Evolutionary conservation across 2,888 invertebrate species (phyloP), one percentile per base, ranked within the genome.

Genomic region (Lordiphosa fenestrarum): DNA sequence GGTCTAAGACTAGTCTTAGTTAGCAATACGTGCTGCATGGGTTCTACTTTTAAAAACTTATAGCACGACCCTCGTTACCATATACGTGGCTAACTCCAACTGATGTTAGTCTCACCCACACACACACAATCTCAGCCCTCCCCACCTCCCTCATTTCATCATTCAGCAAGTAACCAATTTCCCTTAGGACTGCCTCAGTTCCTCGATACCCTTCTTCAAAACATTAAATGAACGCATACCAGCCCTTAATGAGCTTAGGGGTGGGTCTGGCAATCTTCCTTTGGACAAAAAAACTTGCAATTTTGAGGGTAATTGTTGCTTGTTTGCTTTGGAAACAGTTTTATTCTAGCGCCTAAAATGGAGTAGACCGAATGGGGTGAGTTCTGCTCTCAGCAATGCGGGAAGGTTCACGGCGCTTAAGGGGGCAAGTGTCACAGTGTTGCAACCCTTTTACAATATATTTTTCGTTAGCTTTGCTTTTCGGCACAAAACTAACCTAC

Each of bases 261-360:
- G 80, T 80, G 65, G 80, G 46, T 48, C 41, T 60, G 33, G 9
- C 35, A 50, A 36, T 47, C 30, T 21, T 36, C 25, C 15, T 38
- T n/a, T 10, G 25, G 4, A 5, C n/a, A 12, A 63, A 72, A 6
- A 5, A n/a, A 50, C 47, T 42, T 39, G 19, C 39, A 35, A 12
- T 56, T 69, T 76, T 80, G 54, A 58, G 76, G 77, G 58, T 73
- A 76, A 66, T 69, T 65, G 64, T 71, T 49, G 44, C 41, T 25
- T 44, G 71, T 73, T 80, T 71, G 61, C n/a, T 60, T 75, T 41
- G 35, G 35, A 49, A 80, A 53, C 36, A 60, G 23, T 25, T 55
- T 58, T 36, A n/a, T 4, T 42, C 21, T 23, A 21, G 36, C 40
- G 39, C 56, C 50, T 58, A 76, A 76, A 76, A 76, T 76, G 73